These are phyloP conservation scores for Oryzias curvinotus DNA, from an alignment of 2,113 vertebrate species.

Conservation along the genomic window DNA sequence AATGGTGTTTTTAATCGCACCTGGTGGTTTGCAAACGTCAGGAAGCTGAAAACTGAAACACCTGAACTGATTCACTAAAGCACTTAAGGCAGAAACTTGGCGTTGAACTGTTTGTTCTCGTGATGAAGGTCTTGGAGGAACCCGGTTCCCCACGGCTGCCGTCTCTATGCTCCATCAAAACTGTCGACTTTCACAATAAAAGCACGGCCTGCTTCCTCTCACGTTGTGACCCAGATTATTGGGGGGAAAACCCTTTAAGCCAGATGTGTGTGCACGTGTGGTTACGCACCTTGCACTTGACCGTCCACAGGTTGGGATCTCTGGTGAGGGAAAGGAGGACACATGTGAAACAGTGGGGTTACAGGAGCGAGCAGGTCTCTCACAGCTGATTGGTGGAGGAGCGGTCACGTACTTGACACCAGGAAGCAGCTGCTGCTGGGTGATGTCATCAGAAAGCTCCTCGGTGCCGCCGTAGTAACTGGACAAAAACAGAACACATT, in stretches of 20 bases:
- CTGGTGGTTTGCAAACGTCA: too few species aligned
- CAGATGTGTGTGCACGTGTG: neutral
- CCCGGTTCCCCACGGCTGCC: too few species aligned
- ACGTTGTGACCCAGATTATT: too few species aligned
- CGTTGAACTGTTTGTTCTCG: too few species aligned
- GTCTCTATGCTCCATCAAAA: too few species aligned
- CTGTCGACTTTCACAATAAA: too few species aligned
- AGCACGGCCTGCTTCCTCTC: too few species aligned
- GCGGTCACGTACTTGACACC: conserved; percentile 86
- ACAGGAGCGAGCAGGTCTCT: neutral
- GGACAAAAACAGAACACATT: conserved; percentile 29
- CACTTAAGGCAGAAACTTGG: too few species aligned
- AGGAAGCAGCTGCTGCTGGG: conserved; percentile 92
- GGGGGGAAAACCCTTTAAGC: too few species aligned
- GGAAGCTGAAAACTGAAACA: too few species aligned
- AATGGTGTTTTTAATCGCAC: neutral
- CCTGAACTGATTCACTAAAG: too few species aligned
- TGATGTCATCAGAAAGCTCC: conserved; percentile 94
- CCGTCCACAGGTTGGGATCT: conserved; percentile 95
- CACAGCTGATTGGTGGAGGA: conserved; percentile 10
- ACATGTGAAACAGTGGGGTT: neutral
- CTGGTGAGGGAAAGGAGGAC: conserved; percentile 62
- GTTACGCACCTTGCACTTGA: conserved; percentile 88
- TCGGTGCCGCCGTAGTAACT: conserved; percentile 88
- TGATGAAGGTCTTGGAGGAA: too few species aligned